These are phyloP conservation scores for Drosophila tripunctata DNA, from an alignment of 2,888 invertebrate genomes.

Conservation along the genomic window DNA sequence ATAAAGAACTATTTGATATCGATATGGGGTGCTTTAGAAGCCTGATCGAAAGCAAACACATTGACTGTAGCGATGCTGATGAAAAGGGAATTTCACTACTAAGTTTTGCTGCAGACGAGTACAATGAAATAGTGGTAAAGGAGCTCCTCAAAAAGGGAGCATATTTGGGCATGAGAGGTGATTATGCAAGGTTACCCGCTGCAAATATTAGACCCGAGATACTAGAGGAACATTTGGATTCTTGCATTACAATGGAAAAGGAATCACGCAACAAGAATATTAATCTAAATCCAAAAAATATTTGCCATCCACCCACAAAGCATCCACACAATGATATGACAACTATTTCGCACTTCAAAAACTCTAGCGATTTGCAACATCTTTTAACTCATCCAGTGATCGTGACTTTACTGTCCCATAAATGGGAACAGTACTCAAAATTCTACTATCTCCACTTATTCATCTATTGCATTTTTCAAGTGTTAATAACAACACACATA, in stretches of 20 bases:
- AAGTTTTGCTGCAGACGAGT: neutral
- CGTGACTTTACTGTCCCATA: neutral
- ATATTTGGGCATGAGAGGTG: slow-evolving; percentile 10
- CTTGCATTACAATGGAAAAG: neutral
- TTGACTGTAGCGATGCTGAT: neutral
- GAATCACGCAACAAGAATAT: neutral
- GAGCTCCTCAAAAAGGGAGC: slow-evolving; percentile 4
- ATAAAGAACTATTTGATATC: neutral
- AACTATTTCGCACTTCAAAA: neutral
- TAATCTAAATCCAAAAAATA: neutral
- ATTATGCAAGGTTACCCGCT: neutral
- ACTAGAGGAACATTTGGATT: neutral
- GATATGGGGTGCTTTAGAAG: neutral
- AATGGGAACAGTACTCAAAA: slow-evolving; percentile 2
- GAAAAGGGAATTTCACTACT: neutral
- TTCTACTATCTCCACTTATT: neutral
- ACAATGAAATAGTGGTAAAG: neutral
- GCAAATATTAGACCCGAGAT: neutral
- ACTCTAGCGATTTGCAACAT: slow-evolving; percentile 1
- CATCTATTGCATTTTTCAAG: neutral
- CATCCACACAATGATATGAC: slow-evolving; percentile 5
- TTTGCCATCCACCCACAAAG: neutral
- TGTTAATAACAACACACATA: neutral
- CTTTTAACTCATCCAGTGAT: slow-evolving; percentile 11
- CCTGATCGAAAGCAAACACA: neutral